Evolutionary conservation across 2,888 invertebrate species (phyloP).

Genomic region (Drosophila trichaetosa): DNA sequence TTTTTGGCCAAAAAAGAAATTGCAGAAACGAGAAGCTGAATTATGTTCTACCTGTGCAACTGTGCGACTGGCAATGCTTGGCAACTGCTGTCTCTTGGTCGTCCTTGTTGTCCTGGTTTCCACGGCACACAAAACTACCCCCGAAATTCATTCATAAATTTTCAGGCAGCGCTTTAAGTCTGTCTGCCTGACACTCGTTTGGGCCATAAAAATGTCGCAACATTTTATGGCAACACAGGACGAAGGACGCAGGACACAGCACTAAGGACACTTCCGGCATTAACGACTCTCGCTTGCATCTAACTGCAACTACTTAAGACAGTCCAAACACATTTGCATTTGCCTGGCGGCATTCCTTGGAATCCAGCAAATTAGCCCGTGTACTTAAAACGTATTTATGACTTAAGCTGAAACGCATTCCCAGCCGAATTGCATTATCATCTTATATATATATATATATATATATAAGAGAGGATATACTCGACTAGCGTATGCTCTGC

Average conservation of each 20-base stretch:
- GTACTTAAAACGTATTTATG: constrained; percentile 53
- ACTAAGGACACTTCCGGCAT: constrained; percentile 77
- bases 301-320: constrained; percentile 45
- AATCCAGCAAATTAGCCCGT: constrained; percentile 47
- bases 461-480: background rate
- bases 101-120: background rate
- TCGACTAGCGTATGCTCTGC: background rate
- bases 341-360: constrained; percentile 45
- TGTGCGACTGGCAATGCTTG: constrained; percentile 7
- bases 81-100: constrained; percentile 20
- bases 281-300: constrained; percentile 42
- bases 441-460: background rate
- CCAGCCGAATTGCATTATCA: constrained; percentile 1
- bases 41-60: constrained; percentile 69
- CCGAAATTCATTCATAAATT: constrained; percentile 75
- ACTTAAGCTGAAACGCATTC: constrained; percentile 39
- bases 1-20: constrained; percentile 39
- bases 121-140: constrained; percentile 24
- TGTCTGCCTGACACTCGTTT: constrained; percentile 57
- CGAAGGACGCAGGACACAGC: constrained; percentile 19
- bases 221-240: constrained; percentile 61
- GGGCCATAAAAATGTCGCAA: constrained; percentile 79
- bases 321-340: constrained; percentile 29
- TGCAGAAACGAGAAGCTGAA: constrained; percentile 56
- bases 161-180: constrained; percentile 70